Conservation (phyloP, 1,140 invertebrate genomes). For the Carcinoscorpius rotundicauda region DNA sequence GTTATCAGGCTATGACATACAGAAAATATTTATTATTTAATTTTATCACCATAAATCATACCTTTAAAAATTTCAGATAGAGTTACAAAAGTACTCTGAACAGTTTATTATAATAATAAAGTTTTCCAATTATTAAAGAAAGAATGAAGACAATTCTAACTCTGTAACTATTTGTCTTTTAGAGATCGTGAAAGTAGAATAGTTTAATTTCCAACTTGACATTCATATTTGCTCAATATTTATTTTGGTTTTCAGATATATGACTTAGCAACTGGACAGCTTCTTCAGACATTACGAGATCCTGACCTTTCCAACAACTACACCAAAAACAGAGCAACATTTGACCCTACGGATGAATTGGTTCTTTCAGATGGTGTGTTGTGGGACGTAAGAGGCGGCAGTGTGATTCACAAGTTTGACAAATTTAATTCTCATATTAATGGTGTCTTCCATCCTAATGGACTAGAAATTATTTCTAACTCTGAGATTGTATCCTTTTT, state of each 20-base stretch:
- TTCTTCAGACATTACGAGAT: slow-evolving; percentile 53
- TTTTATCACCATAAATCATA: too few species aligned
- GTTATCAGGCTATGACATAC: too few species aligned
- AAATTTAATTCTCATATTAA: slow-evolving; percentile 90
- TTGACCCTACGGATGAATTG: slow-evolving; percentile 84
- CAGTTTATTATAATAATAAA: too few species aligned
- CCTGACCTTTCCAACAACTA: slow-evolving; percentile 82
- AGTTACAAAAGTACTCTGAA: too few species aligned
- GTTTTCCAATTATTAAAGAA: too few species aligned
- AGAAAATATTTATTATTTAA: too few species aligned
- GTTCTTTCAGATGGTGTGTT: slow-evolving; percentile 91
- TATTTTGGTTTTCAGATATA: slow-evolving; percentile 52
- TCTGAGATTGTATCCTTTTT: slow-evolving; percentile 38
- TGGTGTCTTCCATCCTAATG: slow-evolving; percentile 95
- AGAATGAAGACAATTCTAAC: too few species aligned
- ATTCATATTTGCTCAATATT: too few species aligned
- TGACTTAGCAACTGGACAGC: slow-evolving; percentile 68
- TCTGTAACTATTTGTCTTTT: too few species aligned
- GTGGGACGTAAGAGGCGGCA: slow-evolving; percentile 76
- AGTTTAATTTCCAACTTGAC: too few species aligned
- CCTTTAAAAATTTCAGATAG: too few species aligned
- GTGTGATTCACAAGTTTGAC: slow-evolving; percentile 85
- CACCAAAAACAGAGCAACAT: slow-evolving; percentile 82
- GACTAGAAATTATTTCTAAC: slow-evolving; percentile 66
- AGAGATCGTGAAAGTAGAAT: too few species aligned